A percentile compares a stretch with the other conserved stretches of the same genome.
These are phyloP conservation scores for Montipora capitata DNA, from an alignment of 92 coral and sea anemone species.

Conservation along the genomic window DNA sequence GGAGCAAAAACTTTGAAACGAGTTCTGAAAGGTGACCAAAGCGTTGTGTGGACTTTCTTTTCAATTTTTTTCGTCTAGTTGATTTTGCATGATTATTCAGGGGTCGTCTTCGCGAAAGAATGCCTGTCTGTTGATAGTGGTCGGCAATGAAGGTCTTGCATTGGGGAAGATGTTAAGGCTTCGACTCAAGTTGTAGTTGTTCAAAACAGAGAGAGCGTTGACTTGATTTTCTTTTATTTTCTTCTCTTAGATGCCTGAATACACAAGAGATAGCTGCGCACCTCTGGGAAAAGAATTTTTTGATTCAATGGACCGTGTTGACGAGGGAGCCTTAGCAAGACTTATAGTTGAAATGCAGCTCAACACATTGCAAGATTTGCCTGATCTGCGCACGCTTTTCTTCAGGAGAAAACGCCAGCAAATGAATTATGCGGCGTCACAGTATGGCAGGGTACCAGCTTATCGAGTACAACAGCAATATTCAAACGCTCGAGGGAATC, in stretches of 20 bases:
- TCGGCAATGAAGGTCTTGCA: not conserved
- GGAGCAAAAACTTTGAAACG: not conserved
- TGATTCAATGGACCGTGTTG: conserved; percentile 96
- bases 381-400: conserved; percentile 90
- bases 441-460: conserved; percentile 51
- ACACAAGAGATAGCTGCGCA: conserved; percentile 78
- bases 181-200: not conserved
- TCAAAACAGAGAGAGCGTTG: not conserved
- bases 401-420: conserved; percentile 79
- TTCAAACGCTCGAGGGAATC: conserved; percentile 28
- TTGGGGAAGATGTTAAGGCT: not conserved
- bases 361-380: conserved; percentile 92
- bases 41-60: not conserved
- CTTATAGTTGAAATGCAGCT: conserved; percentile 88
- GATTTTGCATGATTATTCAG: conserved; percentile 16
- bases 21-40: conserved; percentile 17
- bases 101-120: conserved; percentile 5
- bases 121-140: not conserved
- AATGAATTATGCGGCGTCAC: conserved; percentile 49
- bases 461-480: conserved; percentile 57
- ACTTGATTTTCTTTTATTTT: not conserved
- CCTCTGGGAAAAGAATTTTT: conserved; percentile 93
- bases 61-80: conserved; percentile 5
- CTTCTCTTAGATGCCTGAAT: conserved; percentile 86
- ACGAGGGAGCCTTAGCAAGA: conserved; percentile 90